Evolutionary conservation across 2,888 invertebrate genomes (phyloP), one percentile per base, ranked within the genome.

Genomic region (Synergus laeviventris): DNA sequence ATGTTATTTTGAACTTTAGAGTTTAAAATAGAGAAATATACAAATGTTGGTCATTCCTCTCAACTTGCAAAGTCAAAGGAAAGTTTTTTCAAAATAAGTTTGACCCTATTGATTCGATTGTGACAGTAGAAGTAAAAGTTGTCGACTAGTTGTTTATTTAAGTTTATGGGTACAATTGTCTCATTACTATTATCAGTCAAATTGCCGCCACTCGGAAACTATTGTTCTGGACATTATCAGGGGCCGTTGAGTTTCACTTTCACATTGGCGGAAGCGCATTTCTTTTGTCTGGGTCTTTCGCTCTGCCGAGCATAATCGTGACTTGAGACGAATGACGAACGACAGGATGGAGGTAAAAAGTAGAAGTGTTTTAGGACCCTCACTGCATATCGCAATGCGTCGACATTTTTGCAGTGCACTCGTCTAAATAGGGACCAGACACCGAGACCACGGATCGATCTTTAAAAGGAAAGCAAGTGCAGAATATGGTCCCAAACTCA

Each of bases 341-440:
- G 16, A n/a, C 45, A 45, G 16, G 11, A 49, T 11, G 31, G 16
- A 18, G 49, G 24, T 49, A 70, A 70, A 70, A 70, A 70, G 45
- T 42, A 56, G 18, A 56, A 70, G 49, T 70, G 70, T 70, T 45
- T 70, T 70, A 70, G 70, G 49, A 70, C 70, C 49, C 49, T 70
- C 49, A 70, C 45, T 45, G 45, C 49, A 70, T 70, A 66, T 66
- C n/a, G 70, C 31, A 70, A 70, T 70, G 70, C 45, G 49, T 70
- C 31, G 31, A 45, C 70, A 70, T 70, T 70, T 70, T 70, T 70
- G 70, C 49, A 49, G 24, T 36, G 31, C 70, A 24, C 45, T 70
- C 21, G 56, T 70, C 70, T 70, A 70, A 70, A 70, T 70, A 70
- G 21, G 70, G 70, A 70, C n/a, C 70, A 70, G 70, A 45, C 21